phyloP scores from a whole-genome alignment of 2,888 invertebrate genomes.

The Melanotus villosus region DNA sequence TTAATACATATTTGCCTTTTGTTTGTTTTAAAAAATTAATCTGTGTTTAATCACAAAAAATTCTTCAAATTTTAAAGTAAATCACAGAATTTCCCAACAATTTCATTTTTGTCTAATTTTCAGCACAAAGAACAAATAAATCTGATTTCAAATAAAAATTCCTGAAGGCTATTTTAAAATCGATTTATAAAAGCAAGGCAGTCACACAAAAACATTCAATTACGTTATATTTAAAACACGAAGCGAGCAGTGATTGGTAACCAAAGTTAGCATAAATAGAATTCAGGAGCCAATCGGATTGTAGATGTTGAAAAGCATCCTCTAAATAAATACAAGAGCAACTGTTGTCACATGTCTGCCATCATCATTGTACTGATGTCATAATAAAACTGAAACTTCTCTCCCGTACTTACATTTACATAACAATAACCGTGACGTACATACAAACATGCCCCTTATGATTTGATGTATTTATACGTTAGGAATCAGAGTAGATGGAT shows the following conservation, averaged over 20 bases:
- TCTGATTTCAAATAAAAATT: too few relatives aligned
- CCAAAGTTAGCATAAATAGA: slow-evolving; percentile 27
- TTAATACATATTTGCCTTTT: too few relatives aligned
- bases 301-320: slow-evolving; percentile 37
- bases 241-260: slow-evolving; percentile 40
- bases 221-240: slow-evolving; percentile 29
- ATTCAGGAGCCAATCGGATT: slow-evolving; percentile 43
- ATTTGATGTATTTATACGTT: slow-evolving; percentile 29
- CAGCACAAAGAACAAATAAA: too few relatives aligned
- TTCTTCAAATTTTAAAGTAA: too few relatives aligned
- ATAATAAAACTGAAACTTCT: slow-evolving; percentile 46
- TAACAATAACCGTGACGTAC: slow-evolving; percentile 41
- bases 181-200: too few relatives aligned
- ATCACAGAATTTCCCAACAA: too few relatives aligned
- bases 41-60: too few relatives aligned
- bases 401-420: slow-evolving; percentile 43
- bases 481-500: neutral
- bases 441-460: slow-evolving; percentile 30
- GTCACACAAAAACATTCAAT: too few relatives aligned
- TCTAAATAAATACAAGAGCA: slow-evolving; percentile 49
- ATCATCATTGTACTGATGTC: slow-evolving; percentile 49
- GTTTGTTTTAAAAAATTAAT: too few relatives aligned
- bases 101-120: too few relatives aligned
- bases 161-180: too few relatives aligned
- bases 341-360: slow-evolving; percentile 41